Base-by-base conservation (phyloP, 2,113 vertebrate genomes). In the Tympanuchus pallidicinctus region DNA sequence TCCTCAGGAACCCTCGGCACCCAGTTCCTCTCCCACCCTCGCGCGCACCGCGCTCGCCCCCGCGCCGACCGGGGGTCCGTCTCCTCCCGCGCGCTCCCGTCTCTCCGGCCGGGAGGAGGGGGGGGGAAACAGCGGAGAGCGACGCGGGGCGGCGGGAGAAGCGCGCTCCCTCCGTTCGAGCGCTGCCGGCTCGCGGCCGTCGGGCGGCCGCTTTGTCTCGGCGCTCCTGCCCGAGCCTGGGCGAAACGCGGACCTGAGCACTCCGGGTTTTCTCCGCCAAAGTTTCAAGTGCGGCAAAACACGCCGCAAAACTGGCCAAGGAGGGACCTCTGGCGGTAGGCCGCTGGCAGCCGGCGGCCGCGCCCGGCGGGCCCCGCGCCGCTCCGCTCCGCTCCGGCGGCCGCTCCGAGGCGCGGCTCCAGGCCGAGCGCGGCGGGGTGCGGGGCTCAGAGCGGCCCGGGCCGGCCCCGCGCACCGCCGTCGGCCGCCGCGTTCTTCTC, bases 241-340 rank as follows among this genome's bases (percentile, higher is more conserved):
- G 36, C 28, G 43, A 38, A 73, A 50, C 42, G 66, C 32, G 74
- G 83, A 88, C 60, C 81, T 59, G 83, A 84, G 86, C 76, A 19
- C 6, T 54, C 63, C 61, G 59, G 60, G 54, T 60, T 60, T 60
- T 67, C 89, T 95, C 77, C 89, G 78, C 42, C 60, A 54, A 94
- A 94, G 88, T 95, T 95, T 95, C 89, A 90, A 95, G 94, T 92
- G 86, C 83, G 85, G 89, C 74, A 92, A 76, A 82, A 70, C 63
- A 76, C 40, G 67, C 70, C 70, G 65, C 92, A 94, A 94, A 93
- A 88, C 79, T 90, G 83, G 86, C 94, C 92, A 70, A 88, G 89
- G 83, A 88, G 89, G 94, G 92, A 93, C 94, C 94, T 91, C 94
- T 94, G 76, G 32, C 64, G 94, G 94, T 88, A 69, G 89, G 86